Percentiles rank a stretch among this genome's conserved stretches.
Evolutionary conservation across 2,888 invertebrate species (phyloP).

Genomic region (Anticlea derivata): DNA sequence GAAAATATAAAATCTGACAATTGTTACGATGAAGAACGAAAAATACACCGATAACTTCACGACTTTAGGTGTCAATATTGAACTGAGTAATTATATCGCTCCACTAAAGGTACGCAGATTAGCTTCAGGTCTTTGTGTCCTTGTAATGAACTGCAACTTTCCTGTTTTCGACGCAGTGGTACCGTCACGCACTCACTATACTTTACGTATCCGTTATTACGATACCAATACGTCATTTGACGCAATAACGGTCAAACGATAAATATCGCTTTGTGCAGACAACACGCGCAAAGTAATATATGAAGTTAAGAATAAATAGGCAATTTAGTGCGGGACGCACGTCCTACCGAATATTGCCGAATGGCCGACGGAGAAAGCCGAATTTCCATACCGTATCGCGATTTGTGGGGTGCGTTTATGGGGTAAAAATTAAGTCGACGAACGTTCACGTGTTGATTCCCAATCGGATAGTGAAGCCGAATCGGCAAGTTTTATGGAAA

Average conservation of each 20-base stretch:
- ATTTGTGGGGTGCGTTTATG: slow-evolving; percentile 81
- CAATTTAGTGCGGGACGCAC: slow-evolving; percentile 81
- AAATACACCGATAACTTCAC: too few species aligned
- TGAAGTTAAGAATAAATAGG: slow-evolving; percentile 85
- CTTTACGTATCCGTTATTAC: slow-evolving; percentile 70
- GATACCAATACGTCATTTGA: slow-evolving; percentile 81
- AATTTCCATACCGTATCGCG: slow-evolving; percentile 82
- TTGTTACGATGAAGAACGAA: too few species aligned
- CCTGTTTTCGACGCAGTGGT: slow-evolving; percentile 29
- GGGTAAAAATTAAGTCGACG: slow-evolving; percentile 81
- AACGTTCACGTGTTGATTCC: slow-evolving; percentile 68
- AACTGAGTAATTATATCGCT: too few species aligned
- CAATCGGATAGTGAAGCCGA: slow-evolving; percentile 58
- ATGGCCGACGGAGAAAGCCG: slow-evolving; percentile 76
- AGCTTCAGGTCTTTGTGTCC: too few species aligned
- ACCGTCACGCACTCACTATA: slow-evolving; percentile 62
- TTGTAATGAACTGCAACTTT: background rate
- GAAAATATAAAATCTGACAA: too few species aligned
- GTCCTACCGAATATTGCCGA: slow-evolving; percentile 80
- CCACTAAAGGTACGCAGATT: too few species aligned
- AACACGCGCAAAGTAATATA: slow-evolving; percentile 84
- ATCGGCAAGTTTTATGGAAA: slow-evolving; percentile 24
- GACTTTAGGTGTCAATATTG: too few species aligned
- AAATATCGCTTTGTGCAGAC: slow-evolving; percentile 83
- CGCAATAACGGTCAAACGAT: slow-evolving; percentile 83